phyloP scores from a whole-genome alignment of 2,888 invertebrate species.

The Digitonthophagus gazella region DNA sequence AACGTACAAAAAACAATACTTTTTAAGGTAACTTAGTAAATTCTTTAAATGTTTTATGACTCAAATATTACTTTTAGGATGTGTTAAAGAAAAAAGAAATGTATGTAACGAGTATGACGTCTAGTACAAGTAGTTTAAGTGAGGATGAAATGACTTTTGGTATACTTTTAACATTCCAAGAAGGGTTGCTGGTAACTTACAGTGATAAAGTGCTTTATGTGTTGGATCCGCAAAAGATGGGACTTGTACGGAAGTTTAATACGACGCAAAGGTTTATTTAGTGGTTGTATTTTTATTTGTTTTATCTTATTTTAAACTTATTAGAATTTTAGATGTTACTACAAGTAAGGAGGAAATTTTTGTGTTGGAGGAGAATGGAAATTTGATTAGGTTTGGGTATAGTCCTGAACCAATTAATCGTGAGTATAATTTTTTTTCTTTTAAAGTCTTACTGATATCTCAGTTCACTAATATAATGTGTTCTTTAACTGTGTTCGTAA shows the following conservation, averaged over 20 bases:
- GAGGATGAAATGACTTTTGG: slow-evolving; percentile 64
- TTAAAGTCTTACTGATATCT: not conserved
- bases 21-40: slow-evolving; percentile 63
- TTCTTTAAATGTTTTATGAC: slow-evolving; percentile 11
- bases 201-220: slow-evolving; percentile 70
- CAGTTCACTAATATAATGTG: too few relatives aligned
- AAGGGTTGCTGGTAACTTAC: slow-evolving; percentile 73
- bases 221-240: slow-evolving; percentile 68
- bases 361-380: slow-evolving; percentile 75
- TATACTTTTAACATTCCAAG: slow-evolving; percentile 63
- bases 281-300: slow-evolving; percentile 21
- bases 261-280: slow-evolving; percentile 58
- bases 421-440: slow-evolving; percentile 33
- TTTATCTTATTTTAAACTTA: slow-evolving; percentile 26
- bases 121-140: slow-evolving; percentile 35
- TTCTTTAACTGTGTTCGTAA: too few relatives aligned
- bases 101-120: slow-evolving; percentile 69
- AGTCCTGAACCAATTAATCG: slow-evolving; percentile 62
- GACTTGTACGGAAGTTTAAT: slow-evolving; percentile 65
- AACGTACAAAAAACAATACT: slow-evolving; percentile 81
- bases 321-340: slow-evolving; percentile 59
- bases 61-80: slow-evolving; percentile 39
- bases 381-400: slow-evolving; percentile 73
- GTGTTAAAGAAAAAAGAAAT: slow-evolving; percentile 56
- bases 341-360: slow-evolving; percentile 76